Conservation (phyloP, 2,113 vertebrate species). For the Xyrauchen texanus region DNA sequence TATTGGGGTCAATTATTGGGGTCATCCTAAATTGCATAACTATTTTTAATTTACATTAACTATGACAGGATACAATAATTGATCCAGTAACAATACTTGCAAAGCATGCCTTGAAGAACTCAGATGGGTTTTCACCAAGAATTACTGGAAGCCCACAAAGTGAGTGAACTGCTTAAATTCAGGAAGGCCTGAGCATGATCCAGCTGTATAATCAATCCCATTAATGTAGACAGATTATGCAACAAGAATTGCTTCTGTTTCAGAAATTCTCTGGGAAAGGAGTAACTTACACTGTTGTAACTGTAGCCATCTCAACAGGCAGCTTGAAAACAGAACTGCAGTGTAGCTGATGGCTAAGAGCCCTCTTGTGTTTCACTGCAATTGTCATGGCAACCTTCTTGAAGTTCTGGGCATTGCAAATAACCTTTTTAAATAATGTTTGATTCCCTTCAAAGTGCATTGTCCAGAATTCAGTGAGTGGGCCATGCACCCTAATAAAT, state of each 20-base stretch:
- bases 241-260: neutral
- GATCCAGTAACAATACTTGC: neutral
- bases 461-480: constrained; percentile 8
- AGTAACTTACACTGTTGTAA: neutral
- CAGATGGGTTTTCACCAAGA: constrained; percentile 28
- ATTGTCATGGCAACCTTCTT: neutral
- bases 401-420: too few species aligned
- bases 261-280: neutral
- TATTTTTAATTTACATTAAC: neutral
- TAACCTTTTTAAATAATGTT: neutral
- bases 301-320: neutral
- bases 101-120: constrained; percentile 34
- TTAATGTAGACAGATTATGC: neutral
- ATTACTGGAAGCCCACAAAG: constrained; percentile 33
- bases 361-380: too few species aligned
- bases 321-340: neutral
- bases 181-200: constrained; percentile 52
- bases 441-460: neutral
- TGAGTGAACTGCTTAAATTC: constrained; percentile 48
- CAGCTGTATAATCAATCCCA: constrained; percentile 34
- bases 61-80: too few species aligned
- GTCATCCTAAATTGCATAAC: neutral
- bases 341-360: neutral
- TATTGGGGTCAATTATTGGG: neutral
- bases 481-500: neutral